Conservation (phyloP, 2,888 invertebrate genomes). For the Mesorhabditis belari region DNA sequence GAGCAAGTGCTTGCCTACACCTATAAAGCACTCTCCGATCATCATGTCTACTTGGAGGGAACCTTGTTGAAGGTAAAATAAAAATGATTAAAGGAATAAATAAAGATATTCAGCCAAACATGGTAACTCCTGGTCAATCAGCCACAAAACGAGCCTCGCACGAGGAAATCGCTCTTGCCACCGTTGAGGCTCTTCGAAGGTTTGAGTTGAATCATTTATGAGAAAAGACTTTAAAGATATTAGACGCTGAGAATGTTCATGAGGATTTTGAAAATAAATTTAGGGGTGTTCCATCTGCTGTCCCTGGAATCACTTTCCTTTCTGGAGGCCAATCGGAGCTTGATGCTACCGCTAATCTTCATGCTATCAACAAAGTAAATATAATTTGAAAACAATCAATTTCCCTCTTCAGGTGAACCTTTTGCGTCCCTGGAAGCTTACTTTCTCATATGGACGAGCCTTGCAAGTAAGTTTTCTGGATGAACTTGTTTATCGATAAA, state of each 20-base stretch:
- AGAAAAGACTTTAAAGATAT: too few species aligned
- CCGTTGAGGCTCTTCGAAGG: conserved; percentile 76
- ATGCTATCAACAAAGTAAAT: conserved; percentile 77
- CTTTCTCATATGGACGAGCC: conserved; percentile 89
- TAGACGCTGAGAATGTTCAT: too few species aligned
- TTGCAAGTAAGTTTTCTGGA: conserved; percentile 64
- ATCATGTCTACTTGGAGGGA: conserved; percentile 53
- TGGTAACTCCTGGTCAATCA: conserved; percentile 87
- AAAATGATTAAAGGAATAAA: too few species aligned
- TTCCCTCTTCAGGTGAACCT: conserved; percentile 13
- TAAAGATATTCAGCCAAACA: conserved; percentile 76
- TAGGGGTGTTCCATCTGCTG: conserved; percentile 77
- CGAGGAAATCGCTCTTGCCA: conserved; percentile 79
- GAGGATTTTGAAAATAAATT: not conserved
- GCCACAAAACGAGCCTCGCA: conserved; percentile 63
- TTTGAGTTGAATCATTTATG: too few species aligned
- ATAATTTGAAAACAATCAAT: not conserved
- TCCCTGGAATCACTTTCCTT: conserved; percentile 90
- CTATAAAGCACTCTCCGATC: conserved; percentile 52
- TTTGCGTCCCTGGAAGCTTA: conserved; percentile 84
- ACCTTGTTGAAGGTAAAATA: conserved; percentile 43
- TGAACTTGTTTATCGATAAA: too few species aligned
- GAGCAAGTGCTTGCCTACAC: conserved; percentile 48
- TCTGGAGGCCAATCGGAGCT: conserved; percentile 98
- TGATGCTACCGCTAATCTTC: conserved; percentile 88